phyloP scores from a whole-genome alignment of 2,113 vertebrate species.

The Lethenteron camtschaticum region DNA sequence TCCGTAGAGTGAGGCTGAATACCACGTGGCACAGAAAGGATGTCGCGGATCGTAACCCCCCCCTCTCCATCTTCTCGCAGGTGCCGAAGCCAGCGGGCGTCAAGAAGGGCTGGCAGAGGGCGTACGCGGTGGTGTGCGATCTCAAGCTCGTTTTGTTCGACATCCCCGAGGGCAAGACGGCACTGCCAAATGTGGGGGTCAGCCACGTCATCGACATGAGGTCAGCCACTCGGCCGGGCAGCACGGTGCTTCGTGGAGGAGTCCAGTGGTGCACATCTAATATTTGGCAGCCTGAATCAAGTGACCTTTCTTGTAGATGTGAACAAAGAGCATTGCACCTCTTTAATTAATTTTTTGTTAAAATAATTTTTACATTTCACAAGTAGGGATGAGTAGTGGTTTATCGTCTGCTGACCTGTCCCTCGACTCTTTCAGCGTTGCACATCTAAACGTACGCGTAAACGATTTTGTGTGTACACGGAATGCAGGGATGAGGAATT shows the following conservation, averaged over 20 bases:
- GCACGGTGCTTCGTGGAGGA: no score
- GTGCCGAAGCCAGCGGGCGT: constrained; percentile 89
- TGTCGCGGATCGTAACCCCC: no score
- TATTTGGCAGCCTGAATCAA: no score
- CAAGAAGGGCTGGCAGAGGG: constrained; percentile 92
- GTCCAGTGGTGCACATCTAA: no score
- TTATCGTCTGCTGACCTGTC: no score
- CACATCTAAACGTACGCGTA: no score
- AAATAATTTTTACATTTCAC: neutral
- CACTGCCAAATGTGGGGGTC: constrained; percentile 56
- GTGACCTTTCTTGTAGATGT: neutral
- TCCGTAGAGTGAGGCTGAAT: no score
- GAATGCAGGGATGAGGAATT: constrained; percentile 87
- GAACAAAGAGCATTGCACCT: neutral
- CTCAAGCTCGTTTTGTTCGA: constrained; percentile 94
- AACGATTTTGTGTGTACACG: neutral
- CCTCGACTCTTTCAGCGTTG: no score
- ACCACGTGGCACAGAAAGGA: no score
- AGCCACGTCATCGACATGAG: constrained; percentile 98
- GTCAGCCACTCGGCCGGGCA: constrained; percentile 20
- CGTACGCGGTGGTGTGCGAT: constrained; percentile 73
- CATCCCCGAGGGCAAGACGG: constrained; percentile 62
- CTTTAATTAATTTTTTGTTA: neutral
- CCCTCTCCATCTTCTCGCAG: constrained; percentile 19
- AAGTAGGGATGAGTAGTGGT: neutral